These are phyloP conservation scores for Xiphorhynchus elegans DNA, from an alignment of 2,113 vertebrate genomes.

Conservation along the genomic window DNA sequence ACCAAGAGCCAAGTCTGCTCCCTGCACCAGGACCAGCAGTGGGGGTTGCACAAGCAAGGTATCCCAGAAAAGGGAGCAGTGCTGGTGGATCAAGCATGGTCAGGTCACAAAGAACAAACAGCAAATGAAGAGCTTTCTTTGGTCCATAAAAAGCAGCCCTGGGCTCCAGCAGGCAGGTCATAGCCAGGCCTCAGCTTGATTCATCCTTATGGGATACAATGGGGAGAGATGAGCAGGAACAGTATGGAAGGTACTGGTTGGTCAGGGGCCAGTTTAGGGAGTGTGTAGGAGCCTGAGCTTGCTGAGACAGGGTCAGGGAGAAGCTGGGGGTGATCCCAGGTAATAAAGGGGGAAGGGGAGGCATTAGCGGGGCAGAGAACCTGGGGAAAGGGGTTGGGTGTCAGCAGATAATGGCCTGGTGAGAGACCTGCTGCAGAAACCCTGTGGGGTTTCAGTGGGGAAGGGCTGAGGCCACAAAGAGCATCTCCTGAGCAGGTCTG, in stretches of 20 bases:
- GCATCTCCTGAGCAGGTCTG: background rate
- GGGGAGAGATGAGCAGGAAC: background rate
- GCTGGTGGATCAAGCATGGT: rapidly evolving
- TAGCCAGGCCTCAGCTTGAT: background rate
- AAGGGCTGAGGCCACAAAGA: background rate
- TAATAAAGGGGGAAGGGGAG: background rate
- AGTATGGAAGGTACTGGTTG: background rate
- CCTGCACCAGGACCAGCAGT: rapidly evolving
- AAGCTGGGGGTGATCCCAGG: background rate
- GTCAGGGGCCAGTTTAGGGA: background rate
- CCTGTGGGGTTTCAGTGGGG: rapidly evolving
- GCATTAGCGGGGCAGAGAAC: background rate
- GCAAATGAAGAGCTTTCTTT: background rate
- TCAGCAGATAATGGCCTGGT: background rate
- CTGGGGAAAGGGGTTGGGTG: background rate
- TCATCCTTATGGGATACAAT: background rate
- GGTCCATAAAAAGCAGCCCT: background rate
- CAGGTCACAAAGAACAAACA: background rate
- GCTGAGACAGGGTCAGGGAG: background rate
- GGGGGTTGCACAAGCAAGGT: background rate
- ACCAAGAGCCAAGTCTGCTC: background rate
- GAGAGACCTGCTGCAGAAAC: background rate
- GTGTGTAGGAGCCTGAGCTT: background rate
- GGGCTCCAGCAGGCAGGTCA: background rate
- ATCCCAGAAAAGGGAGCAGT: background rate